Percentiles rank a stretch among this genome's conserved stretches.
Evolutionary conservation across 1,140 invertebrate genomes (phyloP).

Genomic region (Rhysida immarginata): DNA sequence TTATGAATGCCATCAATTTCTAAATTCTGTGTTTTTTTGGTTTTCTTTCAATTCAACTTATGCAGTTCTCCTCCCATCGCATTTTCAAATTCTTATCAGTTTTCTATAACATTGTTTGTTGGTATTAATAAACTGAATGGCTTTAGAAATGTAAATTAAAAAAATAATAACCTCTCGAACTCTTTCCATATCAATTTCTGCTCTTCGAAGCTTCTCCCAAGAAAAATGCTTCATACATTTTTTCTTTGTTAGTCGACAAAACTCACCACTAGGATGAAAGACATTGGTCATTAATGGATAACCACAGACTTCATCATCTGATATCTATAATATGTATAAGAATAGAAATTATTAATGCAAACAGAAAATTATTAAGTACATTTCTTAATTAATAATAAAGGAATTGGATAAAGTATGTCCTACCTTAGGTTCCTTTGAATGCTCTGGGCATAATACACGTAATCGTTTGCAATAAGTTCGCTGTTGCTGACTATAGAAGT

Average conservation of each 20-base stretch:
- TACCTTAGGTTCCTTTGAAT: conserved; percentile 90
- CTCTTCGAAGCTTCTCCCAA: conserved; percentile 87
- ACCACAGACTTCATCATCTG: conserved; percentile 56
- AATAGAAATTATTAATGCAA: neutral
- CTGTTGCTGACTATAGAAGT: conserved; percentile 79
- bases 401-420: too few species aligned
- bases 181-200: conserved; percentile 58
- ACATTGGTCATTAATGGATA: conserved; percentile 73
- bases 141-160: too few species aligned
- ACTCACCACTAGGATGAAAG: conserved; percentile 59
- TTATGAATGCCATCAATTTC: too few species aligned
- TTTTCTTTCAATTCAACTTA: too few species aligned
- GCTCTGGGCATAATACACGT: conserved; percentile 90
- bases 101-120: too few species aligned
- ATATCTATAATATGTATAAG: neutral
- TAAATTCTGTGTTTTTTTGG: too few species aligned
- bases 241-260: conserved; percentile 77
- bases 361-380: neutral
- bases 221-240: conserved; percentile 80
- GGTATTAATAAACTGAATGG: too few species aligned
- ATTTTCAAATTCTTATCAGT: too few species aligned
- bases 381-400: neutral
- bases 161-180: conserved; percentile 46
- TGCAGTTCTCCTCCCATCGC: too few species aligned
- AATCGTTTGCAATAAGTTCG: conserved; percentile 91